Evolutionary conservation across 2,888 invertebrate genomes (phyloP), one percentile per base, ranked within the genome.

Genomic region (Troides oblongomaculatus): DNA sequence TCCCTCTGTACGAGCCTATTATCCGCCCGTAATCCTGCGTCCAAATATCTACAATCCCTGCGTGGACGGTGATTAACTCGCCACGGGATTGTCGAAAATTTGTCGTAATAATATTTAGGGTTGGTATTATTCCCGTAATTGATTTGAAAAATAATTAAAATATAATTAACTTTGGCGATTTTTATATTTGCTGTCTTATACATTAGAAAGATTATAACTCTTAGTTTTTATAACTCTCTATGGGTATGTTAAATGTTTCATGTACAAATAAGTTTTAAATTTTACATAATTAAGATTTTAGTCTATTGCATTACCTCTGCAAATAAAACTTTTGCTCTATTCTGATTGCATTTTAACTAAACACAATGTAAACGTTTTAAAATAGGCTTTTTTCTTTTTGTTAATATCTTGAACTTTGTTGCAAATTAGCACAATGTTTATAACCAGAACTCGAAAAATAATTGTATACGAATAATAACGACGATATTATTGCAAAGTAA

Each of bases 31-130:
- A 84, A 87, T 86, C 84, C 83, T 67, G 78, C 81, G 76, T 78
- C 60, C 80, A 82, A 85, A 84, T 80, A 81, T 77, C 78, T 78
- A 76, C 78, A 80, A 82, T 83, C 83, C 84, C 83, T 79, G 78
- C 74, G 75, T 71, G 79, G 76, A 74, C 79, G 75, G 83, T 83
- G 82, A 87, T 87, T 87, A 85, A 81, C 78, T 81, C 78, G 78
- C 82, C 77, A 71, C 75, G 75, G 78, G 79, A 72, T 70, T 68
- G 64, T 59, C 72, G 74, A 74, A 76, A 79, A 80, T 78, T 72
- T 79, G 75, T 76, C 74, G 76, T 74, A 73, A 71, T 74, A 68
- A 57, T 56, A 69, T 25, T 39, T 70, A 76, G 73, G 75, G 72
- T 71, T 72, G 62, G 1, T 18, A 12, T 53, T 12, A 53, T 53